A percentile compares a stretch with the other conserved stretches of the same genome.
Evolutionary conservation across 2,113 vertebrate genomes (phyloP).

Genomic region (Notarius quadriscutis): DNA sequence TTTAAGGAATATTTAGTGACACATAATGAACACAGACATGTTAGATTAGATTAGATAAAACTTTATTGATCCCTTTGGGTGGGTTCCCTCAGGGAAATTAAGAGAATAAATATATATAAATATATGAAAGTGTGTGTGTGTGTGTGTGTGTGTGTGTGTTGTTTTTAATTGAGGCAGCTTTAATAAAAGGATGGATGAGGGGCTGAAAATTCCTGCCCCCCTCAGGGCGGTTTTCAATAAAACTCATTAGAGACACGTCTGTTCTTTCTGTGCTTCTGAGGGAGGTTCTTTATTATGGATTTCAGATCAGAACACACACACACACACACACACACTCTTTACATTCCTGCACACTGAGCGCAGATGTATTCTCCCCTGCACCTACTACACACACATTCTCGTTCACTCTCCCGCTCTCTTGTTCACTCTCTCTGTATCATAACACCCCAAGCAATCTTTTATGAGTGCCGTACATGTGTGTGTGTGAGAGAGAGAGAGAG

Average conservation of each 20-base stretch:
- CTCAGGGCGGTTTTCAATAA: neutral
- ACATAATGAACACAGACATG: too few relatives aligned
- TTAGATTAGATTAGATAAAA: too few relatives aligned
- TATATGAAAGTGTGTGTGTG: neutral
- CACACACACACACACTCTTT: slow-evolving; percentile 23
- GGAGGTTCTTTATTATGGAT: slow-evolving; percentile 41
- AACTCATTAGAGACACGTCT: slow-evolving; percentile 9
- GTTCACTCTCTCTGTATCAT: neutral
- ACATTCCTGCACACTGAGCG: slow-evolving; percentile 44
- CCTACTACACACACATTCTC: neutral
- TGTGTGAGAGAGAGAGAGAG: slow-evolving; percentile 1
- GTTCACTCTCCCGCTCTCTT: neutral
- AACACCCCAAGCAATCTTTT: slow-evolving; percentile 40
- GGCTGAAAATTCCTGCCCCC: neutral
- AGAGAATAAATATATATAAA: neutral
- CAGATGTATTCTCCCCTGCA: slow-evolving; percentile 35
- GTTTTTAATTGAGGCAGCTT: neutral
- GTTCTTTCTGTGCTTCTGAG: slow-evolving; percentile 23
- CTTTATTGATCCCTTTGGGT: too few relatives aligned
- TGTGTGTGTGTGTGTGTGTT: neutral
- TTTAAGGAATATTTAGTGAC: neutral
- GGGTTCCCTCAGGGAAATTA: too few relatives aligned
- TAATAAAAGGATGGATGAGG: neutral
- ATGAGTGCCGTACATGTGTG: slow-evolving; percentile 6
- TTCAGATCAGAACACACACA: slow-evolving; percentile 21